These are phyloP conservation scores for Phaonia tiefii DNA, from an alignment of 2,888 invertebrate genomes.

Conservation along the genomic window DNA sequence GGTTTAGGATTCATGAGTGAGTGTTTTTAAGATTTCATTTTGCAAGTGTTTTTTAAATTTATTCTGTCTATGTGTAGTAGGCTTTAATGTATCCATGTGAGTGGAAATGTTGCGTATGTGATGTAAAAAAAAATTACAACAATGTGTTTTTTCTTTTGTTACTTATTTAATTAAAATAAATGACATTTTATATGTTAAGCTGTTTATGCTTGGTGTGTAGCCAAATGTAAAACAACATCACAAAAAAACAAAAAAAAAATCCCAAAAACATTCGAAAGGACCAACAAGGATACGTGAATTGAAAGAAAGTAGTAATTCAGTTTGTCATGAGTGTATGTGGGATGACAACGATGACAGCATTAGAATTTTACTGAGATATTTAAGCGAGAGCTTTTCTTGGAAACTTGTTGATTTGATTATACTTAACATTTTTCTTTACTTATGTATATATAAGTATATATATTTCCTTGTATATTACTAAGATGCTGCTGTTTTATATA, in stretches of 20 bases:
- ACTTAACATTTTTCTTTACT: background rate
- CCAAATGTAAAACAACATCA: no score
- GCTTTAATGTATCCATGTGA: conserved; percentile 8
- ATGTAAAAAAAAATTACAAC: conserved; percentile 25
- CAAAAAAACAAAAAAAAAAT: background rate
- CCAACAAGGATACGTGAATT: background rate
- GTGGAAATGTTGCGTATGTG: background rate
- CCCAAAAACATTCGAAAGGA: background rate
- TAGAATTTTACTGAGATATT: background rate
- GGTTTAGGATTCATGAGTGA: no score
- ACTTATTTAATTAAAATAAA: conserved; percentile 45
- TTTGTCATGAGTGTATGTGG: background rate
- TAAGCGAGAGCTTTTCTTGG: background rate
- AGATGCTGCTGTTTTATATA: no score
- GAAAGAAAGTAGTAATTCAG: background rate
- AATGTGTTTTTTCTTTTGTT: conserved; percentile 14
- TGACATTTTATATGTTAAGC: conserved; percentile 26
- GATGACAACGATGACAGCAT: background rate
- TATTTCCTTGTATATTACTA: no score
- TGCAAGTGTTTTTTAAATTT: conserved; percentile 39
- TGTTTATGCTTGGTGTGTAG: background rate
- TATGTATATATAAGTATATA: background rate
- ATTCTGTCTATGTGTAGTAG: background rate
- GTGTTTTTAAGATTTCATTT: background rate
- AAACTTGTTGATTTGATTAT: conserved; percentile 12